Percentiles rank a stretch among this genome's conserved stretches.
Conservation (phyloP, 2,888 invertebrate species). For the Omphaloscelis lunosa region DNA sequence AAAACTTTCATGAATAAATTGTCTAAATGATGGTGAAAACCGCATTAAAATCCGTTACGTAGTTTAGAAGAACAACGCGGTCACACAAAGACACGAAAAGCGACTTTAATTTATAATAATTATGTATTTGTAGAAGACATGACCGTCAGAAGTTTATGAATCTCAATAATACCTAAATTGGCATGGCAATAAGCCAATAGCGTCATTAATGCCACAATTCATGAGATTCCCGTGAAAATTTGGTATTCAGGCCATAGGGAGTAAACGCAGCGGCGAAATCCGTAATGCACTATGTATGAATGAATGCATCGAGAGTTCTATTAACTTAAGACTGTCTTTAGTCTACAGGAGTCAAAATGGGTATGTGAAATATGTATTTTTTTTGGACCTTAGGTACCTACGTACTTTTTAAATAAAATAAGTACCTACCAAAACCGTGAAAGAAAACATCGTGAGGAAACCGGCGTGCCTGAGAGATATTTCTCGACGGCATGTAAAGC, state of each 20-base stretch:
- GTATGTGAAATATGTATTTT: not conserved
- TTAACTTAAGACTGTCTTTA: not conserved
- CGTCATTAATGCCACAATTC: slow-evolving; percentile 19
- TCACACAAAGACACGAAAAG: too few relatives aligned
- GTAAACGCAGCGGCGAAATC: not conserved
- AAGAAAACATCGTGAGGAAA: too few relatives aligned
- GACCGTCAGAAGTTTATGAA: not conserved
- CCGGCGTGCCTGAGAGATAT: too few relatives aligned
- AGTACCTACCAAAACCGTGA: too few relatives aligned
- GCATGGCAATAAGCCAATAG: slow-evolving; percentile 6
- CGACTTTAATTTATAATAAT: too few relatives aligned
- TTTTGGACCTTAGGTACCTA: not conserved
- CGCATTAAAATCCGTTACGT: too few relatives aligned
- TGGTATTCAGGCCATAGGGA: slow-evolving; percentile 15
- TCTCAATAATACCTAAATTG: slow-evolving; percentile 1
- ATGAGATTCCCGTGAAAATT: slow-evolving; percentile 7
- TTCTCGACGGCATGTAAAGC: too few relatives aligned
- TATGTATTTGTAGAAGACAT: not conserved
- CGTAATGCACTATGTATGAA: slow-evolving; percentile 7
- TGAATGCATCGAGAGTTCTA: slow-evolving; percentile 6
- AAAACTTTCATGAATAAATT: too few relatives aligned
- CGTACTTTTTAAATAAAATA: not conserved
- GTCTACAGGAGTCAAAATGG: not conserved
- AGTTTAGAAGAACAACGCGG: too few relatives aligned
- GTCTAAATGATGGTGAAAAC: too few relatives aligned